A percentile compares a stretch with the other conserved stretches of the same genome.
These are phyloP conservation scores for Sterna hirundo DNA, from an alignment of 2,113 vertebrate species.

Conservation along the genomic window DNA sequence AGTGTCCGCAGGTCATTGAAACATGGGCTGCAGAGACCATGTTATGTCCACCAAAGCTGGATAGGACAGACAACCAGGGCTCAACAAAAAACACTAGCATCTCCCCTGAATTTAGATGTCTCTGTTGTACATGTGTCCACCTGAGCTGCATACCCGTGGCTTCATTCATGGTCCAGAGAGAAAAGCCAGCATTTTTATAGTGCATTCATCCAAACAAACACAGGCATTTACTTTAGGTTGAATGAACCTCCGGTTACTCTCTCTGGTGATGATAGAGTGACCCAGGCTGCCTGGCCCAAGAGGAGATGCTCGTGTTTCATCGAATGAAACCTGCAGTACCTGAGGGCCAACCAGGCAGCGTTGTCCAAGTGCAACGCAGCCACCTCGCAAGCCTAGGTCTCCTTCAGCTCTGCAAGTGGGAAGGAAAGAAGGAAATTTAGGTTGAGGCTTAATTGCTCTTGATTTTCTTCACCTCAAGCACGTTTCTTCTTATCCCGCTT, in stretches of 20 bases:
- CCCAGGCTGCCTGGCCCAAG: not conserved
- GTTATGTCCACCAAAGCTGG: not conserved
- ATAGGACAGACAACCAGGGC: not conserved
- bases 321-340: not conserved
- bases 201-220: not conserved
- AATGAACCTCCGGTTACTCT: not conserved
- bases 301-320: not conserved
- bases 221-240: not conserved
- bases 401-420: not conserved
- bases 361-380: rapidly evolving
- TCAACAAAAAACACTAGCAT: not conserved
- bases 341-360: not conserved
- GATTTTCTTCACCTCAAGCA: not conserved
- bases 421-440: not conserved
- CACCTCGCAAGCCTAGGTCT: not conserved
- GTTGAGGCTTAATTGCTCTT: not conserved
- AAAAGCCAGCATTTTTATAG: not conserved
- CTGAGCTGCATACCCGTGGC: not conserved
- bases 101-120: not conserved
- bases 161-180: not conserved
- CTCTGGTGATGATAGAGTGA: not conserved
- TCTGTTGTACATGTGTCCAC: not conserved
- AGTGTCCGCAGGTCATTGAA: not conserved
- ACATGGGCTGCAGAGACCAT: not conserved
- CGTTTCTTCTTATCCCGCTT: not conserved